Evolutionary conservation across 2,113 vertebrate genomes (phyloP).

Genomic region (Bucco capensis): DNA sequence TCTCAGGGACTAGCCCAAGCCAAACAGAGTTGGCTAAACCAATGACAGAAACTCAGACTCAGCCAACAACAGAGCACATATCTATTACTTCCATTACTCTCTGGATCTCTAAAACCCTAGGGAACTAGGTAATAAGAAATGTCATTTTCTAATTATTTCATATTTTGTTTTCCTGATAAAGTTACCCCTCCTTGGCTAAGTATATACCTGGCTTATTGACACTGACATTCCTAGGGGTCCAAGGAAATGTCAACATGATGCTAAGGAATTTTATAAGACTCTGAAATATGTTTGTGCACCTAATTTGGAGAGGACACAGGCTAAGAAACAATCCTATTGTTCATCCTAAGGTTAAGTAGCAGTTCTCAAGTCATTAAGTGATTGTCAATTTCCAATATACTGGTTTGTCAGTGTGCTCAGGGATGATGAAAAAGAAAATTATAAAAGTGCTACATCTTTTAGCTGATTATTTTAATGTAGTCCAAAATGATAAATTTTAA

Average conservation of each 20-base stretch:
- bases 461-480: background rate
- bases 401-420: background rate
- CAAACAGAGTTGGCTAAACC: background rate
- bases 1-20: background rate
- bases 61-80: background rate
- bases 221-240: background rate
- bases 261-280: background rate
- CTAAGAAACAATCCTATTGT: background rate
- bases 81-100: background rate
- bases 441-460: background rate
- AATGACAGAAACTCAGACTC: background rate
- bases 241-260: background rate
- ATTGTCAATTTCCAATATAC: background rate
- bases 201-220: background rate
- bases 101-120: background rate
- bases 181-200: background rate
- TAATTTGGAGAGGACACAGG: background rate
- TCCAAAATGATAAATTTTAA: background rate
- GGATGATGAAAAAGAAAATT: background rate
- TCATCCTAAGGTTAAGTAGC: background rate
- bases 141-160: background rate
- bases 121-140: background rate
- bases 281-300: background rate
- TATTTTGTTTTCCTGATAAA: background rate
- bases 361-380: background rate